Percentiles rank a stretch among this genome's conserved stretches.
These are phyloP conservation scores for Synanthedon myopaeformis DNA, from an alignment of 2,888 invertebrate species.

Conservation along the genomic window DNA sequence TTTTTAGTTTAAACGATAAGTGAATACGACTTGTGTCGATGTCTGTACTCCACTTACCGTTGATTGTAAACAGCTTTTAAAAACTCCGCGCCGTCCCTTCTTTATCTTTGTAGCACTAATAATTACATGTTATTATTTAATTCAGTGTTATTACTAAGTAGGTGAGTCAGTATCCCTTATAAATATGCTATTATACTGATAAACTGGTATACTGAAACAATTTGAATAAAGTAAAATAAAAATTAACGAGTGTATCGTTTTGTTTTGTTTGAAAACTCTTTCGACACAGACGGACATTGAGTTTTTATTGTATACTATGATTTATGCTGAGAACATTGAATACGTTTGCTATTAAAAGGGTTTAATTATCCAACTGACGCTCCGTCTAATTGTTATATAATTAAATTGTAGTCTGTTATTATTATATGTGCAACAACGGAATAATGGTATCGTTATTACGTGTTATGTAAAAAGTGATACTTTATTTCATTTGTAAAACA, in stretches of 20 bases:
- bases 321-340: slow-evolving; percentile 29
- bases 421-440: slow-evolving; percentile 21
- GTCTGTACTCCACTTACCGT: slow-evolving; percentile 53
- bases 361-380: slow-evolving; percentile 44
- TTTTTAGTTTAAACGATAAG: background rate
- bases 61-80: slow-evolving; percentile 64
- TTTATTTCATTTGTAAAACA: slow-evolving; percentile 6
- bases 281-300: slow-evolving; percentile 34
- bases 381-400: slow-evolving; percentile 19
- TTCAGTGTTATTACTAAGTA: slow-evolving; percentile 59
- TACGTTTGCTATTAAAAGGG: slow-evolving; percentile 41
- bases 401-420: slow-evolving; percentile 45
- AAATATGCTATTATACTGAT: slow-evolving; percentile 31
- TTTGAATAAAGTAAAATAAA: slow-evolving; percentile 30
- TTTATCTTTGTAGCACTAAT: slow-evolving; percentile 61
- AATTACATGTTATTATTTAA: slow-evolving; percentile 67
- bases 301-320: slow-evolving; percentile 36
- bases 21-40: slow-evolving; percentile 20
- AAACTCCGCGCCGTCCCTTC: slow-evolving; percentile 55
- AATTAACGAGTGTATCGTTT: slow-evolving; percentile 40
- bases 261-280: slow-evolving; percentile 27
- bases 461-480: slow-evolving; percentile 17
- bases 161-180: slow-evolving; percentile 38
- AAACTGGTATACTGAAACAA: slow-evolving; percentile 38
- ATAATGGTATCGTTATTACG: slow-evolving; percentile 38